A percentile compares a stretch with the other conserved stretches of the same genome.
These are phyloP conservation scores for Lasioglossum lativentre DNA, from an alignment of 2,888 invertebrate genomes.

Conservation along the genomic window DNA sequence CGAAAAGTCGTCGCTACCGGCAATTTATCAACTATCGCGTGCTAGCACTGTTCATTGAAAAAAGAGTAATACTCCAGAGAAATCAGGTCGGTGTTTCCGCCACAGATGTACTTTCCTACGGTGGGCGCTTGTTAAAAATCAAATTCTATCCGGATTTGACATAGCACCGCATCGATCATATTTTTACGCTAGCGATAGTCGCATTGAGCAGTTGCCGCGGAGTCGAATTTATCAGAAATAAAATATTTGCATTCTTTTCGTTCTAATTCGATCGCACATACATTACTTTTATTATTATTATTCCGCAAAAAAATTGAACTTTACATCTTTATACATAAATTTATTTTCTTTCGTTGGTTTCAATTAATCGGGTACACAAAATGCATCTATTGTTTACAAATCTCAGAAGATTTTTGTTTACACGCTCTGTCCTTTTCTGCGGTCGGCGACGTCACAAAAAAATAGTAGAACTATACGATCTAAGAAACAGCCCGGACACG, in stretches of 20 bases:
- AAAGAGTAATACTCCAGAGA: slow-evolving; percentile 34
- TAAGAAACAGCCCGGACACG: too few species aligned
- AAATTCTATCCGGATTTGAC: slow-evolving; percentile 22
- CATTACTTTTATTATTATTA: not conserved
- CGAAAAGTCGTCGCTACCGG: not conserved
- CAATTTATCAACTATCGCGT: not conserved
- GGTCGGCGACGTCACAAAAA: too few species aligned
- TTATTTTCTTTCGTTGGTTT: too few species aligned
- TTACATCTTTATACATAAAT: not conserved
- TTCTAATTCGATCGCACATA: not conserved
- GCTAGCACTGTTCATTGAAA: not conserved
- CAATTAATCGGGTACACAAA: too few species aligned
- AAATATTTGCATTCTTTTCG: not conserved
- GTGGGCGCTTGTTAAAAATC: slow-evolving; percentile 7
- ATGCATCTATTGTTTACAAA: too few species aligned
- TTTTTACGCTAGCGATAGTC: slow-evolving; percentile 8
- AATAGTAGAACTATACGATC: too few species aligned
- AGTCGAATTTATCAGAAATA: not conserved
- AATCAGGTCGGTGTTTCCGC: slow-evolving; percentile 23
- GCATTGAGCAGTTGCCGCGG: not conserved
- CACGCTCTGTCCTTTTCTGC: too few species aligned
- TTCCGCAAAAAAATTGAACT: not conserved
- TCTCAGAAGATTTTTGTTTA: too few species aligned
- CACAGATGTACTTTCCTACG: not conserved
- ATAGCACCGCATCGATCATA: not conserved